Evolutionary conservation across 2,797 vertebrate species (phyloP).

Genomic region (Tachyglossus aculeatus): DNA sequence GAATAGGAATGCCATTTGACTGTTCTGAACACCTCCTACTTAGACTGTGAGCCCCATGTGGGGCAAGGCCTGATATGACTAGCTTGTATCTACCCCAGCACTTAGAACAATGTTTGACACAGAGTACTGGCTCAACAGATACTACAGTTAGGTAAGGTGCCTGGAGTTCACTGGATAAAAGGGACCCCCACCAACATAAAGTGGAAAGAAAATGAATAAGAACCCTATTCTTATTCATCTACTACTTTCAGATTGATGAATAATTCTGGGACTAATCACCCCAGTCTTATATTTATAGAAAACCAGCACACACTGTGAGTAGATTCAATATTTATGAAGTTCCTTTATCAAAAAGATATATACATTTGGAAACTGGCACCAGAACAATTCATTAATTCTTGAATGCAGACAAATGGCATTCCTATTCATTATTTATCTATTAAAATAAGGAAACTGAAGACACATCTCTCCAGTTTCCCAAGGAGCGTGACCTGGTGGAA

Average conservation of each 20-base stretch:
- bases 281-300: constrained; percentile 8
- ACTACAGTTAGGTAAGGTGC: constrained; percentile 10
- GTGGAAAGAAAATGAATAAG: neutral
- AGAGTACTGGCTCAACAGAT: no score
- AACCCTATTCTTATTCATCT: neutral
- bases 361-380: constrained; percentile 21
- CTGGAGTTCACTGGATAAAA: neutral
- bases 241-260: neutral
- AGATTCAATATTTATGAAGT: constrained; percentile 12
- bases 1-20: no score
- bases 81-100: no score
- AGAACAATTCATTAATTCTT: constrained; percentile 25
- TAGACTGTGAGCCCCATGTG: no score
- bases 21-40: constrained; percentile 5
- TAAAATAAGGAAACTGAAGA: no score
- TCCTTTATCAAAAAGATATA: neutral
- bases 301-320: neutral
- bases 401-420: constrained; percentile 9
- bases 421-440: constrained; percentile 24
- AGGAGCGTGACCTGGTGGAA: no score
- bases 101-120: no score
- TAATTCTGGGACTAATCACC: neutral
- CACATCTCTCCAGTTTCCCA: no score
- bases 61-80: no score
- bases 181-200: neutral